Percentiles rank a stretch among this genome's conserved stretches.
These are phyloP conservation scores for Drosophila seguyi DNA, from an alignment of 1,140 invertebrate genomes.

Conservation along the genomic window DNA sequence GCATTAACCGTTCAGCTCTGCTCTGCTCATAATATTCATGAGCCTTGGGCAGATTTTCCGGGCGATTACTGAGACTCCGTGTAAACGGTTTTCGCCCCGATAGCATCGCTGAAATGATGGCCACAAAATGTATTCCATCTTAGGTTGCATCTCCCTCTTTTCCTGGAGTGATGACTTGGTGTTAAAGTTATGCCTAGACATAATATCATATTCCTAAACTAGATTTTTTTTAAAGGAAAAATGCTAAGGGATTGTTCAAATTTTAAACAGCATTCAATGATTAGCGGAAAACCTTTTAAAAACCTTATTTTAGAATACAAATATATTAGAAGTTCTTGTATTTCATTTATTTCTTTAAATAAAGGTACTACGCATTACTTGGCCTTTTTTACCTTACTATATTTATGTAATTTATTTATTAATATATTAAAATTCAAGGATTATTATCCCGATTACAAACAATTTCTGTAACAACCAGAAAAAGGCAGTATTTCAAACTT, in stretches of 20 bases:
- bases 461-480: no score
- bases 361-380: no score
- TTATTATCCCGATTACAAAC: no score
- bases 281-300: no score
- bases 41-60: conserved; percentile 40
- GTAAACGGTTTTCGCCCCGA: conserved; percentile 43
- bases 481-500: no score
- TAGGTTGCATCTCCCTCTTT: conserved; percentile 13
- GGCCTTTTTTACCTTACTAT: no score
- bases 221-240: neutral
- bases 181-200: neutral
- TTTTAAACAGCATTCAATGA: neutral
- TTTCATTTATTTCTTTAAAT: no score
- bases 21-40: conserved; percentile 38
- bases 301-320: no score
- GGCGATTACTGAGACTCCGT: conserved; percentile 38
- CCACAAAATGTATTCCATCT: conserved; percentile 12
- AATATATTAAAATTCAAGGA: no score
- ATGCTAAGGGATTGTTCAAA: neutral
- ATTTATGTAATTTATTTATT: no score
- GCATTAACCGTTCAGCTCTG: conserved; percentile 38
- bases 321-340: no score
- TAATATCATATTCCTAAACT: neutral
- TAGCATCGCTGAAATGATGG: conserved; percentile 31
- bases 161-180: conserved; percentile 14